These are phyloP conservation scores for Pristionchus arcanus DNA, from an alignment of 2,888 invertebrate genomes.

Conservation along the genomic window DNA sequence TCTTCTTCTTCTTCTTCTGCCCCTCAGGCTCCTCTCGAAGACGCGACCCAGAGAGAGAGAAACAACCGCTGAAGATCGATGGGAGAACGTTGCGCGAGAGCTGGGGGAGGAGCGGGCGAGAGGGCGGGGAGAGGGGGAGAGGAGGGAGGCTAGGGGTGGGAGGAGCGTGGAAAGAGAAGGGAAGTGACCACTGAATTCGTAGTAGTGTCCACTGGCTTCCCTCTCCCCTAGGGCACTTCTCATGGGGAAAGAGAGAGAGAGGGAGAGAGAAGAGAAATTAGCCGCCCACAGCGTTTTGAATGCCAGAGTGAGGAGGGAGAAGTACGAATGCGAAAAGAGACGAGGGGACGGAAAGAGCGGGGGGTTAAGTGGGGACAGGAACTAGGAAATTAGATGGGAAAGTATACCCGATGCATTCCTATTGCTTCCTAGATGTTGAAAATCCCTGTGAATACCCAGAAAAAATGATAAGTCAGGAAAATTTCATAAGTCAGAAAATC, in stretches of 20 bases:
- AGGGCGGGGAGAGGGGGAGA: conserved; percentile 17
- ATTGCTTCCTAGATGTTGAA: too few species aligned
- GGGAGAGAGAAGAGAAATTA: conserved; percentile 47
- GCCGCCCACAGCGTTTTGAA: conserved; percentile 55
- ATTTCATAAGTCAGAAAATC: too few species aligned
- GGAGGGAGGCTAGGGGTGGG: not conserved
- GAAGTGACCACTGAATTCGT: conserved; percentile 51
- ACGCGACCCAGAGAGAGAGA: not conserved
- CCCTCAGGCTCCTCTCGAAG: not conserved
- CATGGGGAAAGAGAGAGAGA: not conserved
- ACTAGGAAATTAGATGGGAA: not conserved
- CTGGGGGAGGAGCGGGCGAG: not conserved
- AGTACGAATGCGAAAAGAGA: conserved; percentile 48
- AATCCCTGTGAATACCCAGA: too few species aligned
- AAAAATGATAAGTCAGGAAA: too few species aligned
- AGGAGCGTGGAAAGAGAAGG: not conserved
- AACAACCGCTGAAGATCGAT: conserved; percentile 54
- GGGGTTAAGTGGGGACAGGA: not conserved
- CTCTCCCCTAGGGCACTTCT: conserved; percentile 51
- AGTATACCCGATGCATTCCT: not conserved
- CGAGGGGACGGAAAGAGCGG: not conserved
- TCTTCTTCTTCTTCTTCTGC: not conserved
- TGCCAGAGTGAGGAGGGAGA: conserved; percentile 47
- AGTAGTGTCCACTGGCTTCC: conserved; percentile 44
- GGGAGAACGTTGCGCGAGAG: conserved; percentile 34